These are phyloP conservation scores for Linurgus olivaceus DNA, from an alignment of 2,797 vertebrate species.

Conservation along the genomic window DNA sequence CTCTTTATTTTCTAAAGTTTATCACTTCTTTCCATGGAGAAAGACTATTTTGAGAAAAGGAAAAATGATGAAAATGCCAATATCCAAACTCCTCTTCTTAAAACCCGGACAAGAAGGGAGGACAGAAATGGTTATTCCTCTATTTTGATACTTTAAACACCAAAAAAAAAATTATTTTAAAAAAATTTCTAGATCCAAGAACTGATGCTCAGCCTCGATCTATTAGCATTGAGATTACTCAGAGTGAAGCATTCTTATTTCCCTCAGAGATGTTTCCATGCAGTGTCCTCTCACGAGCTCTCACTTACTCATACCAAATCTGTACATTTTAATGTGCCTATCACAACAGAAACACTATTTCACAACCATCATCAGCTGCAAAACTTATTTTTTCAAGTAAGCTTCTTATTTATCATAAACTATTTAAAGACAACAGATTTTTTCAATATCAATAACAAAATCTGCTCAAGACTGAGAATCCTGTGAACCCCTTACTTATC, in stretches of 20 bases:
- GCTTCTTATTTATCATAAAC: background rate
- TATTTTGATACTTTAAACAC: background rate
- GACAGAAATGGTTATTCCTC: background rate
- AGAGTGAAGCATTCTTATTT: background rate
- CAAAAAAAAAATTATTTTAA: fast-evolving
- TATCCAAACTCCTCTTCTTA: background rate
- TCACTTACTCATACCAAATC: background rate
- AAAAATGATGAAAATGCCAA: background rate
- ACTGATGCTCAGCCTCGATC: background rate
- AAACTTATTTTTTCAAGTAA: background rate
- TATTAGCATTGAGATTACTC: background rate
- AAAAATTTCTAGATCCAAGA: background rate
- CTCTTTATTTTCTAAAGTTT: background rate
- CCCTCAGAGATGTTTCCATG: background rate
- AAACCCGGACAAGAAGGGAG: background rate
- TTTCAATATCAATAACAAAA: background rate
- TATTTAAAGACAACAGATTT: background rate
- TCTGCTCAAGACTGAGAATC: background rate
- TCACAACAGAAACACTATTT: background rate
- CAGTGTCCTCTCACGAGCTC: background rate
- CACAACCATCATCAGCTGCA: background rate
- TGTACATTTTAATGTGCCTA: background rate
- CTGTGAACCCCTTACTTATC: background rate
- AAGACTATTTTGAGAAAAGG: background rate
- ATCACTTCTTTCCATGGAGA: background rate